Evolutionary conservation across 2,113 vertebrate genomes (phyloP).

Genomic region (Rhinoptilus africanus): DNA sequence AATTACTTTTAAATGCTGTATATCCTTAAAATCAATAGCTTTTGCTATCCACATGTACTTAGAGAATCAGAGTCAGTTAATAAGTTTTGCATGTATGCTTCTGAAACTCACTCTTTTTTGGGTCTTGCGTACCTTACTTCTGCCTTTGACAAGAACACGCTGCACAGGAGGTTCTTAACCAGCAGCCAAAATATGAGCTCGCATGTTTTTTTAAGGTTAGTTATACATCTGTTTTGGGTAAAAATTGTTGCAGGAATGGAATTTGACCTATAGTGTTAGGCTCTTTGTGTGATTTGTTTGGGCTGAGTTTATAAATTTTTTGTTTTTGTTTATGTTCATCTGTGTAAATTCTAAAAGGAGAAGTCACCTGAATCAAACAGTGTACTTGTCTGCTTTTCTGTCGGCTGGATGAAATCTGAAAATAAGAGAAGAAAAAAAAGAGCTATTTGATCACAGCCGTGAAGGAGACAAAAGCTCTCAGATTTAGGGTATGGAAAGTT

Average conservation of each 20-base stretch:
- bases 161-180: constrained; percentile 21
- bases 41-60: background rate
- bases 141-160: background rate
- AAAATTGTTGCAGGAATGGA: constrained; percentile 46
- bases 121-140: background rate
- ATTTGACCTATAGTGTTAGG: constrained; percentile 32
- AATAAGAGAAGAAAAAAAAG: background rate
- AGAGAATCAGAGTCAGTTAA: background rate
- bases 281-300: constrained; percentile 20
- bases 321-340: background rate
- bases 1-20: background rate
- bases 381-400: background rate
- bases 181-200: constrained; percentile 26
- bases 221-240: constrained; percentile 60
- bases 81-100: background rate
- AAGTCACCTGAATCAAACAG: background rate
- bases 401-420: constrained; percentile 8
- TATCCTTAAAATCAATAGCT: background rate
- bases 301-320: background rate
- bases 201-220: constrained; percentile 29
- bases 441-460: background rate
- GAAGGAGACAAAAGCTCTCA: background rate
- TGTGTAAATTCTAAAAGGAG: constrained; percentile 24
- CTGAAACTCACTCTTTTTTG: background rate
- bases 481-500: background rate